Base-by-base conservation (phyloP, 2,888 invertebrate species). In the Ashinkailepas kermadecensis region DNA sequence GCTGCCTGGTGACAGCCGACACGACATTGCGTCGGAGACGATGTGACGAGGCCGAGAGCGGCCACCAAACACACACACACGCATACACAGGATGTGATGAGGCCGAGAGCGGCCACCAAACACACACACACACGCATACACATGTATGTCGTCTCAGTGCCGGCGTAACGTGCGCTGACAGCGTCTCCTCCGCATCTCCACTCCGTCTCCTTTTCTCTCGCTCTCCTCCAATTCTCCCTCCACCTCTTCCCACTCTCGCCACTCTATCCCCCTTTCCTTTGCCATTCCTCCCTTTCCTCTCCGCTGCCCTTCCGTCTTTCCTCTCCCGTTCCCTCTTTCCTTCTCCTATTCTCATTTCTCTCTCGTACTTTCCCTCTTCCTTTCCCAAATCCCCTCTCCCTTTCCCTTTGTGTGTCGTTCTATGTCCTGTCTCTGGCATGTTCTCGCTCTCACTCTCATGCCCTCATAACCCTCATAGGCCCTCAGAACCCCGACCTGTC, bases 151-250 rank as follows among this genome's bases (percentile, higher is more conserved):
- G 39, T 39, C 39, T 39, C n/a, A n/a, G n/a, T n/a, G n/a, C n/a
- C n/a, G 39, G 39, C 4, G 39, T 39, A 1, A 3, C 39, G 39
- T 39, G 39, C 39, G 4, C 4, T 4, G 39, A 39, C 2, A 39
- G 39, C 39, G 4, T 39, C 39, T 39, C 39, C 39, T 39, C 39
- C 39, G 39, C 39, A 39, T 39, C 54, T 70, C 67, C 80, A 80
- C 81, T 64, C 81, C 80, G 65, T 80, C 80, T 80, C 56, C 23
- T 70, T 80, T 56, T 70, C 81, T 81, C 78, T 81, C 81, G 78
- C 59, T 78, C 56, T 80, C 79, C 62, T 59, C 62, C 62, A 23
- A 39, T 64, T 79, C 78, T 81, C 79, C 78, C 79, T 81, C 64
- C 62, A 59, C 18, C 56, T 81, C 25, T 81, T 54, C 59, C 21